Evolutionary conservation across 2,113 vertebrate genomes (phyloP).

Genomic region (Dolichallabes microphthalmus): DNA sequence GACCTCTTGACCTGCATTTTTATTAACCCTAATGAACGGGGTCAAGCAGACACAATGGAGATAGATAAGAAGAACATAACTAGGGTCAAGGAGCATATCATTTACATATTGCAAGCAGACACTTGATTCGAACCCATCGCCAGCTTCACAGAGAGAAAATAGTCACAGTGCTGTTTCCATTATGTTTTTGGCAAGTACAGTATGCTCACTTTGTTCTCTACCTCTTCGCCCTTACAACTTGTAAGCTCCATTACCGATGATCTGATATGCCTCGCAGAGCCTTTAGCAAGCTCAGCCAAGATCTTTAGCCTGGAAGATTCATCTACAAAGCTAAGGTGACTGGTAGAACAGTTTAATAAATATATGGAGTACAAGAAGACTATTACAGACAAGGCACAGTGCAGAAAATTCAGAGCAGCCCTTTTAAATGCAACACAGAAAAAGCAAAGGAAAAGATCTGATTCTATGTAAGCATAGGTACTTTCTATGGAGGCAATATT

Average conservation of each 20-base stretch:
- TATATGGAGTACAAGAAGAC: slow-evolving; percentile 32
- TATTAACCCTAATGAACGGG: slow-evolving; percentile 7
- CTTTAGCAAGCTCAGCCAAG: slow-evolving; percentile 2
- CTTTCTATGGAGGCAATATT: not conserved
- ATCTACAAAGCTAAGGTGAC: slow-evolving; percentile 21
- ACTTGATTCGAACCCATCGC: not conserved
- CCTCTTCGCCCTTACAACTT: not conserved
- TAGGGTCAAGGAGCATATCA: not conserved
- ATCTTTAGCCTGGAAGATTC: slow-evolving; percentile 17
- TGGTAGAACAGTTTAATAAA: slow-evolving; percentile 38
- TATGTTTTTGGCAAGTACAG: slow-evolving; percentile 13
- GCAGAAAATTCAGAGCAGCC: slow-evolving; percentile 30
- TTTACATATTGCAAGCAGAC: slow-evolving; percentile 9
- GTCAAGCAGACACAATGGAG: not conserved
- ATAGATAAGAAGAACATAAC: slow-evolving; percentile 3
- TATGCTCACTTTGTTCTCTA: not conserved
- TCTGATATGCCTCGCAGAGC: not conserved
- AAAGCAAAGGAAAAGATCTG: not conserved
- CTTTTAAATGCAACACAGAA: slow-evolving; percentile 5
- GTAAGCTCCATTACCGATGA: not conserved
- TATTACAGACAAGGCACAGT: slow-evolving; percentile 24
- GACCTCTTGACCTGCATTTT: slow-evolving; percentile 33
- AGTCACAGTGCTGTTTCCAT: slow-evolving; percentile 4
- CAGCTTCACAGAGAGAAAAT: slow-evolving; percentile 11
- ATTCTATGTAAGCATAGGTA: not conserved